phyloP scores from a whole-genome alignment of 2,888 invertebrate species.

The Drosophila crucigera region DNA sequence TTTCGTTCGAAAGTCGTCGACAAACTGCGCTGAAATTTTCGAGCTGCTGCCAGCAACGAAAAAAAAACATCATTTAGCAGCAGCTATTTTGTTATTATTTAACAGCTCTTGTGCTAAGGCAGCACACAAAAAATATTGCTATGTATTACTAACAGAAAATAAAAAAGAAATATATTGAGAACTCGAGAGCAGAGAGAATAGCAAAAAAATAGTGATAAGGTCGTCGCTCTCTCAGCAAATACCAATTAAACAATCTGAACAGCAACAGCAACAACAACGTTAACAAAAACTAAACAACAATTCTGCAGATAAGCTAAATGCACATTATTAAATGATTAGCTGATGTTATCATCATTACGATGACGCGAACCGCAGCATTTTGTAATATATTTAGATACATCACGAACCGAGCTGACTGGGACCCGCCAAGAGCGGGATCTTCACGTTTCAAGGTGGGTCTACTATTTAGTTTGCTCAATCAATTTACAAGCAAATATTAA shows the following conservation, averaged over 20 bases:
- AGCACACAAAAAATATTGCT: slow-evolving; percentile 42
- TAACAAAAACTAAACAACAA: slow-evolving; percentile 35
- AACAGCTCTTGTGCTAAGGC: slow-evolving; percentile 63
- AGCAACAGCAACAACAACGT: slow-evolving; percentile 22
- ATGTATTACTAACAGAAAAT: slow-evolving; percentile 58
- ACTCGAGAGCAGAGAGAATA: slow-evolving; percentile 39
- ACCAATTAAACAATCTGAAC: slow-evolving; percentile 58
- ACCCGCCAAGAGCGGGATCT: background rate
- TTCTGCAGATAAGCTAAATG: slow-evolving; percentile 70
- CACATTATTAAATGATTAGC: slow-evolving; percentile 64
- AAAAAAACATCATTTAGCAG: slow-evolving; percentile 58
- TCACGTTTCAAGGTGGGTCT: slow-evolving; percentile 31
- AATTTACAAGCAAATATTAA: slow-evolving; percentile 55
- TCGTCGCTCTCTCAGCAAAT: slow-evolving; percentile 62
- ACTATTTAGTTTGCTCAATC: slow-evolving; percentile 24
- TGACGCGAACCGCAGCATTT: slow-evolving; percentile 28
- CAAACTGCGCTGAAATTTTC: slow-evolving; percentile 77
- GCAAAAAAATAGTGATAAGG: slow-evolving; percentile 50
- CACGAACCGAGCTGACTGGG: background rate
- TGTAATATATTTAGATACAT: slow-evolving; percentile 20
- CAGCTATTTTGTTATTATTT: slow-evolving; percentile 75
- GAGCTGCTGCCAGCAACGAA: slow-evolving; percentile 44
- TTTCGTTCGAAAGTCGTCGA: slow-evolving; percentile 83
- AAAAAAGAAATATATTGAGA: slow-evolving; percentile 27
- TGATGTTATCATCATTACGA: slow-evolving; percentile 37